These are phyloP conservation scores for Cyphomyrus plagiostoma DNA, from an alignment of 2,113 vertebrate genomes.

Conservation along the genomic window DNA sequence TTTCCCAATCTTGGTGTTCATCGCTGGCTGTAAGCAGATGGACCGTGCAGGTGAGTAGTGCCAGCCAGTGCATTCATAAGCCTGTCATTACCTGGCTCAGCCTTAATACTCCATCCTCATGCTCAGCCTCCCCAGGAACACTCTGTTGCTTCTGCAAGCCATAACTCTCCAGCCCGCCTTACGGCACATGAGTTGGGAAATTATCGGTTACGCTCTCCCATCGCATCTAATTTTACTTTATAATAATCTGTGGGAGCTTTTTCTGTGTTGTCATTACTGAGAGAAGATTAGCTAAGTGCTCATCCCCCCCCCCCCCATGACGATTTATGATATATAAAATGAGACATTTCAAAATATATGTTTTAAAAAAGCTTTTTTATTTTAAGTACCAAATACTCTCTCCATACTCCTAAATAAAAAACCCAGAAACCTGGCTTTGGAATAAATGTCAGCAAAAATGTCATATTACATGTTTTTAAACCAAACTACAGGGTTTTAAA, in stretches of 20 bases:
- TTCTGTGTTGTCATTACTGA: background rate
- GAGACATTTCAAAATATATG: background rate
- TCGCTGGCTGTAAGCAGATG: background rate
- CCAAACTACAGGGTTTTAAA: too few species aligned
- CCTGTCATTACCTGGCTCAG: background rate
- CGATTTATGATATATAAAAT: background rate
- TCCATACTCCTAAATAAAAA: background rate
- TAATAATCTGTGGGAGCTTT: background rate
- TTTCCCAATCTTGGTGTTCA: background rate
- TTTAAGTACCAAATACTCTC: background rate
- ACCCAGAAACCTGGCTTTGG: background rate
- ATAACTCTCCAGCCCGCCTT: background rate
- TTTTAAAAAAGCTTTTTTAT: background rate
- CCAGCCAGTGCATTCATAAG: background rate
- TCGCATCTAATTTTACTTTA: slow-evolving; percentile 3
- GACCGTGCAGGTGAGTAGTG: background rate
- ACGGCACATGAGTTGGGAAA: background rate
- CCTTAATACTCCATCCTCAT: slow-evolving; percentile 11
- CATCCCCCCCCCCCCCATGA: background rate
- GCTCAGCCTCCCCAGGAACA: background rate
- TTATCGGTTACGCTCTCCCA: background rate
- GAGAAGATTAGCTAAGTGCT: background rate
- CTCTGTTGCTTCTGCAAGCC: background rate
- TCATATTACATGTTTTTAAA: background rate
- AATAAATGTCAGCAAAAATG: background rate